phyloP scores from a whole-genome alignment of 1,140 invertebrate genomes.

The Drosophila aff. region DNA sequence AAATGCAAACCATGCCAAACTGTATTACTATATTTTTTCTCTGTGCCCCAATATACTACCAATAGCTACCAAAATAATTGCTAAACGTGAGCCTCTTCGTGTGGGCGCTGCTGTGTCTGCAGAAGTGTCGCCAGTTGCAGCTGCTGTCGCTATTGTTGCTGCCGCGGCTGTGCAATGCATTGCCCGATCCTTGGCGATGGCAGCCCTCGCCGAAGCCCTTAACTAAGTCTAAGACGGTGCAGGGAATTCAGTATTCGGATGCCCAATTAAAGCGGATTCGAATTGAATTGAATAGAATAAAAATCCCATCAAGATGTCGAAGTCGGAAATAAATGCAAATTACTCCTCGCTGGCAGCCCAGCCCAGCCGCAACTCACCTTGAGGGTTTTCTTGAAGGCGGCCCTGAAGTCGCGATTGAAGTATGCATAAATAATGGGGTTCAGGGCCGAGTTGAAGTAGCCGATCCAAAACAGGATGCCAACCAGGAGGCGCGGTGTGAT shows the following conservation, averaged over 20 bases:
- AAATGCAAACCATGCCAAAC: background rate
- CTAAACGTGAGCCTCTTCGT: constrained; percentile 53
- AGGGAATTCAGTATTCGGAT: constrained; percentile 28
- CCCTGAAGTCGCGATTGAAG: constrained; percentile 97
- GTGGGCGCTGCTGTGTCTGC: constrained; percentile 32
- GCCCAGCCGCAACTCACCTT: constrained; percentile 88
- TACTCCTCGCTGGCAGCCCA: constrained; percentile 75
- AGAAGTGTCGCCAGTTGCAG: constrained; percentile 28
- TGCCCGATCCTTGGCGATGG: constrained; percentile 41
- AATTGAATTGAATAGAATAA: constrained; percentile 84
- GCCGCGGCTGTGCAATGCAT: constrained; percentile 45
- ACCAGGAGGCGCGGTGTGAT: constrained; percentile 88
- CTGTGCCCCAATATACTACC: constrained; percentile 23
- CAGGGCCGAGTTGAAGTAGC: constrained; percentile 98
- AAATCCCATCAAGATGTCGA: constrained; percentile 42
- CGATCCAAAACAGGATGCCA: constrained; percentile 97
- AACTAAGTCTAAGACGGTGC: constrained; percentile 69
- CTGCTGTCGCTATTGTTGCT: constrained; percentile 28
- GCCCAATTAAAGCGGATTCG: constrained; percentile 59
- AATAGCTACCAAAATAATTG: constrained; percentile 65
- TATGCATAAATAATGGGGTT: constrained; percentile 99
- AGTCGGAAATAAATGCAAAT: constrained; percentile 82
- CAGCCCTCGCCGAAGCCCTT: constrained; percentile 56
- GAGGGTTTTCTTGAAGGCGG: constrained; percentile 96
- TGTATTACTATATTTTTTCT: background rate